Base-by-base conservation (phyloP, 2,113 vertebrate species). In the Pandion haliaetus region DNA sequence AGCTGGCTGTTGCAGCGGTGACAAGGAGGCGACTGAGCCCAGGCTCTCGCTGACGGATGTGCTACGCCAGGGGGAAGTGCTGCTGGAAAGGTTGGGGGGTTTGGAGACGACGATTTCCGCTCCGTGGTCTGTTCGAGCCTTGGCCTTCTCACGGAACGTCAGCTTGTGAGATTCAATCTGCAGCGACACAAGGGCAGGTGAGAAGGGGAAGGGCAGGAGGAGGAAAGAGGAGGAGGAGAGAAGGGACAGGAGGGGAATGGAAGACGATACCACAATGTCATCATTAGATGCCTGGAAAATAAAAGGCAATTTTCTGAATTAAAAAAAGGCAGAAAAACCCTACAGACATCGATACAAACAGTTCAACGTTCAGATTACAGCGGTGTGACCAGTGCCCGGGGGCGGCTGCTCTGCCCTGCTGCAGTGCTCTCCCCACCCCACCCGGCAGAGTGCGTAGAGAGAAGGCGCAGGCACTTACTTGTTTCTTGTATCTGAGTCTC, bases 211-310 rank as follows among this genome's bases (percentile, higher is more conserved):
- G 74, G 81, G 88, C 28, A n/a, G 73, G 73, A 45, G 54, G 67
- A 57, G 67, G 49, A 52, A 40, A 72, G 54, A 50, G 74, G 77
- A 81, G 79, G 82, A 47, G 82, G 89, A 65, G 93, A 84, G 90
- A 87, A 63, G 96, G 40, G 71, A 66, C 71, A 36, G 88, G 90
- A 89, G 96, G 96, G 94, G 96, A 90, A 97, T 88, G 98, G 98
- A 97, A 98, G 99, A 98, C 98, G 99, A 99, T 96, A 99, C 99
- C 98, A 99, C 97, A 99, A 98, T 98, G 98, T 98, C 98, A 99
- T 99, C 99, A 94, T 99, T 99, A 99, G 98, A 99, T 98, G 99
- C 99, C 99, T 99, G 99, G 98, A 99, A 99, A 98, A 99, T 99
- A 99, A 99, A 98, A 98, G 97, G 98, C 98, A 95, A 98, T 94